Percentiles rank a stretch among this genome's conserved stretches.
Evolutionary conservation across 92 coral and sea anemone species (phyloP).

Genomic region (Pocillopora meandrina): DNA sequence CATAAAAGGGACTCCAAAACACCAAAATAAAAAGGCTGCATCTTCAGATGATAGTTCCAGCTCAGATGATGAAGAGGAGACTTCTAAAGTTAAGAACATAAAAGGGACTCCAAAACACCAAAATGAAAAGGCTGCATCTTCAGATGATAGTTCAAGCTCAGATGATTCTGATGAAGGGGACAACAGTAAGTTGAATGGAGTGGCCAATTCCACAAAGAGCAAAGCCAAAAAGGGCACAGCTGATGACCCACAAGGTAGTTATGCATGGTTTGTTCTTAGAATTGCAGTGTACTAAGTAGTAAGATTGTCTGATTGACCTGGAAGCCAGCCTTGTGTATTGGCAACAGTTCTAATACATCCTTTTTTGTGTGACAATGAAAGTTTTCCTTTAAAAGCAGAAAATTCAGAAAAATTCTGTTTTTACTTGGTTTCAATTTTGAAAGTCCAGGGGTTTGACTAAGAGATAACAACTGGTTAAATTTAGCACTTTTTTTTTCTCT

Average conservation of each 20-base stretch:
- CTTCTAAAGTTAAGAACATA: neutral
- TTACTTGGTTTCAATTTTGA: no score
- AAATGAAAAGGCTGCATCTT: neutral
- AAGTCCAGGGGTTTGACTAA: no score
- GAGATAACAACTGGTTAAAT: no score
- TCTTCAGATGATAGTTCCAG: slow-evolving; percentile 7
- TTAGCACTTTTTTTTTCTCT: no score
- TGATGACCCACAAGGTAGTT: slow-evolving; percentile 1
- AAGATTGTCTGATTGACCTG: neutral
- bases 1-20: no score
- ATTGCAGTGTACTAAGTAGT: neutral
- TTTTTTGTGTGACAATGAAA: no score
- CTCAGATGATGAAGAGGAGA: slow-evolving; percentile 4
- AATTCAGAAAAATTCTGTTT: no score
- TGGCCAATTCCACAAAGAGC: neutral
- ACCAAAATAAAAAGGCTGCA: no score
- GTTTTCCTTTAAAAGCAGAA: no score
- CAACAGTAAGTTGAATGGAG: no score
- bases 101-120: neutral
- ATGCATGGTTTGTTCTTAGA: neutral
- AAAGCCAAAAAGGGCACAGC: slow-evolving; percentile 3
- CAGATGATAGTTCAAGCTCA: no score
- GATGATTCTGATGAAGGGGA: no score
- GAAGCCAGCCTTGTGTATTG: neutral
- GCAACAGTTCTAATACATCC: neutral